Conservation (phyloP, 2,888 invertebrate genomes). For the Melieria picta region DNA sequence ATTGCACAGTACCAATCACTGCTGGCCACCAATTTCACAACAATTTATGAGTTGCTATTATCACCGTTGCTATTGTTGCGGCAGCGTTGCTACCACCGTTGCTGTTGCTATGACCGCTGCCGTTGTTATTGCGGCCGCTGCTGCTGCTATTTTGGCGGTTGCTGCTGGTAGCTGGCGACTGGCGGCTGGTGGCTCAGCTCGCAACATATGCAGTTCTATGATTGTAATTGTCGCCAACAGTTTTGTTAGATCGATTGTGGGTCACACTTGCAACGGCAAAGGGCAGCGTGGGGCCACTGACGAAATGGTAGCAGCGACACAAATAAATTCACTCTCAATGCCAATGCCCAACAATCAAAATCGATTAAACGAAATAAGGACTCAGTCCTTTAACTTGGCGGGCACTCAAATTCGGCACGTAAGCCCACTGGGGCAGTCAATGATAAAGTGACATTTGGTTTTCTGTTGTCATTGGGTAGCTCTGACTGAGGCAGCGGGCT, state of each 20-base stretch:
- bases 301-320: slow-evolving; percentile 9
- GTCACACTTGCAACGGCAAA: slow-evolving; percentile 30
- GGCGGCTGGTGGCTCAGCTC: slow-evolving; percentile 26
- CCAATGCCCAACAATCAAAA: slow-evolving; percentile 22
- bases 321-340: slow-evolving; percentile 17
- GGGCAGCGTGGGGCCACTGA: not conserved
- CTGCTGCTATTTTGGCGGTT: too few species aligned
- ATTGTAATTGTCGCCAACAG: slow-evolving; percentile 36
- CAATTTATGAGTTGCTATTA: slow-evolving; percentile 27
- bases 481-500: too few species aligned
- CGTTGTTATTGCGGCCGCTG: slow-evolving; percentile 31
- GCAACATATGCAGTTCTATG: slow-evolving; percentile 3
- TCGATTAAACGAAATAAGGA: slow-evolving; percentile 31
- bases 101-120: slow-evolving; percentile 30
- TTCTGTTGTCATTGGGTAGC: too few species aligned
- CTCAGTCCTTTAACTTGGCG: slow-evolving; percentile 11
- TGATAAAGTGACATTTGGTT: too few species aligned
- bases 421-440: too few species aligned
- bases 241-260: slow-evolving; percentile 44
- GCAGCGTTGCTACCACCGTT: slow-evolving; percentile 11
- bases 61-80: slow-evolving; percentile 21
- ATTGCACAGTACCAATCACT: slow-evolving; percentile 42
- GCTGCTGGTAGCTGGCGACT: slow-evolving; percentile 9
- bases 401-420: not conserved
- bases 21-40: slow-evolving; percentile 43